Evolutionary conservation across 2,888 invertebrate genomes (phyloP).

Genomic region (Drosophila pseudotalamancana): DNA sequence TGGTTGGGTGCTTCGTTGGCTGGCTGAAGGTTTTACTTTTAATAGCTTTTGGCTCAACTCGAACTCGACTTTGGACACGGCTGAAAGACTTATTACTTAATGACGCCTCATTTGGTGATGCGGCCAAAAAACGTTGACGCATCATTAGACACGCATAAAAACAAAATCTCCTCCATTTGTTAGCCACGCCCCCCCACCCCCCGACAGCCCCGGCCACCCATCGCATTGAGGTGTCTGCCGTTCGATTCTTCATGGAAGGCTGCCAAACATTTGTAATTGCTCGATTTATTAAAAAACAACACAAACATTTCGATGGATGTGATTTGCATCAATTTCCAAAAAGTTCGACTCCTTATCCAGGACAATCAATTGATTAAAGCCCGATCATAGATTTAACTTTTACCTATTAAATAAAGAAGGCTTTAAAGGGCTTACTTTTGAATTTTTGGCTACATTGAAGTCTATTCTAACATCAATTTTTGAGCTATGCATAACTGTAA

Average conservation of each 20-base stretch:
- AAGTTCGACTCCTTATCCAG: too few relatives aligned
- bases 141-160: slow-evolving; percentile 66
- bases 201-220: too few relatives aligned
- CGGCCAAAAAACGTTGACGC: slow-evolving; percentile 62
- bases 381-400: too few relatives aligned
- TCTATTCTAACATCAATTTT: too few relatives aligned
- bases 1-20: slow-evolving; percentile 8
- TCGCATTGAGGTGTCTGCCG: too few relatives aligned
- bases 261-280: slow-evolving; percentile 60
- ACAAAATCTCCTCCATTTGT: slow-evolving; percentile 9
- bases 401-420: too few relatives aligned
- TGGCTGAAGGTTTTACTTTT: too few relatives aligned
- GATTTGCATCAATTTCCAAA: too few relatives aligned
- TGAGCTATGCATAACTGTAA: too few relatives aligned
- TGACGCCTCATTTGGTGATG: slow-evolving; percentile 72
- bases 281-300: slow-evolving; percentile 5
- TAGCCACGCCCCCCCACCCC: not conserved
- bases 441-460: too few relatives aligned
- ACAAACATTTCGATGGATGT: not conserved
- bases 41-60: slow-evolving; percentile 62
- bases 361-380: too few relatives aligned
- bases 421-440: too few relatives aligned
- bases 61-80: slow-evolving; percentile 14
- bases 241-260: slow-evolving; percentile 26
- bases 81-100: slow-evolving; percentile 75